Conservation (phyloP, 2,797 vertebrate species). For the Phyllotis vaccarum region DNA sequence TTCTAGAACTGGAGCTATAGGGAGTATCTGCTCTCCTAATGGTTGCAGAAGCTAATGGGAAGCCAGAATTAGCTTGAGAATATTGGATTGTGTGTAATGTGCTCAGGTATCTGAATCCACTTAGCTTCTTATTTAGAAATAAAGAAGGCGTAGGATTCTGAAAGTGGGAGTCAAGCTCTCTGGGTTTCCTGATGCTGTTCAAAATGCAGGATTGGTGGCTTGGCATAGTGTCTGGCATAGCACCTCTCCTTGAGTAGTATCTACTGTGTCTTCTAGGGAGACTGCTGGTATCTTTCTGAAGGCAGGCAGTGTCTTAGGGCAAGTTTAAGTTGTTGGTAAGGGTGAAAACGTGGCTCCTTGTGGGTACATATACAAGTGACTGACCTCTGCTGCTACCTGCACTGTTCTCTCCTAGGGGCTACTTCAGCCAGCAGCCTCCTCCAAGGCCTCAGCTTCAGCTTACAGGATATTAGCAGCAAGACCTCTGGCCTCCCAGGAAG, state of each 20-base stretch:
- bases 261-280: neutral
- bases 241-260: neutral
- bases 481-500: slow-evolving; percentile 89
- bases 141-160: slow-evolving; percentile 19
- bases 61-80: neutral
- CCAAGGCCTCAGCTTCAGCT: slow-evolving; percentile 98
- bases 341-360: neutral
- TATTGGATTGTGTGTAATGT: neutral
- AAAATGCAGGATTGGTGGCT: neutral
- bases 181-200: slow-evolving; percentile 24
- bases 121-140: slow-evolving; percentile 42
- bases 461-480: slow-evolving; percentile 97
- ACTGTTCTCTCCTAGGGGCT: slow-evolving; percentile 85
- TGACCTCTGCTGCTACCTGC: neutral
- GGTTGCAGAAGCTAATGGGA: neutral
- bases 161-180: neutral
- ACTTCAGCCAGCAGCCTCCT: slow-evolving; percentile 97
- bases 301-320: neutral
- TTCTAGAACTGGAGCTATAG: neutral
- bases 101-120: slow-evolving; percentile 15
- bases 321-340: neutral
- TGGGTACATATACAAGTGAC: too few relatives aligned
- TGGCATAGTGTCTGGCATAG: neutral
- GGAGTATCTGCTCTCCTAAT: neutral
- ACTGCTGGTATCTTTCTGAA: neutral